A percentile compares a stretch with the other conserved stretches of the same genome.
These are phyloP conservation scores for Guaruba guarouba DNA, from an alignment of 2,113 vertebrate species.

Conservation along the genomic window DNA sequence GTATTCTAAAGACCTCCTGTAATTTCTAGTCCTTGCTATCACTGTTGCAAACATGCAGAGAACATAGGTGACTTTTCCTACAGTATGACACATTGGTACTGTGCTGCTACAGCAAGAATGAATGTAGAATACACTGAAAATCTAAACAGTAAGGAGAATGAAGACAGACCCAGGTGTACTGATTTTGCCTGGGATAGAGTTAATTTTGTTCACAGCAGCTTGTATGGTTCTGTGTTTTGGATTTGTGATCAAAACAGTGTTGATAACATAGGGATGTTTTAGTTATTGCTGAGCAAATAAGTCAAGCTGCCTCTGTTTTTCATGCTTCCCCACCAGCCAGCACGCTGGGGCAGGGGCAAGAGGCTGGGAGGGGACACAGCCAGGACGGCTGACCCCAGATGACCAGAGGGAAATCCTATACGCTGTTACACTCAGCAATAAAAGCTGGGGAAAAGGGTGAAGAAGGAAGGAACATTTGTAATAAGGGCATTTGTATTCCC, in stretches of 20 bases:
- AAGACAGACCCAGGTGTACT: background rate
- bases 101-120: background rate
- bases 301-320: background rate
- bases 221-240: background rate
- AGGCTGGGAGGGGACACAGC: background rate
- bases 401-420: background rate
- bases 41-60: background rate
- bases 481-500: background rate
- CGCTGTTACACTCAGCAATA: background rate
- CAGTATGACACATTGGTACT: background rate
- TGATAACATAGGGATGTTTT: background rate
- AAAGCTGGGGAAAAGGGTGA: background rate
- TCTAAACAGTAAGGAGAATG: background rate
- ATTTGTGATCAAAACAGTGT: background rate
- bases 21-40: background rate
- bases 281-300: background rate
- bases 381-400: background rate
- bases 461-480: rapidly evolving
- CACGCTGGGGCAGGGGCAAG: background rate
- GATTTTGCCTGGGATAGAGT: background rate
- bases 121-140: background rate
- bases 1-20: background rate
- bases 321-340: background rate
- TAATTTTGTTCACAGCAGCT: background rate
- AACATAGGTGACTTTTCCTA: background rate